A percentile compares a stretch with the other conserved stretches of the same genome.
phyloP scores from a whole-genome alignment of 2,888 invertebrate species.

The Drosophila kambysellisi region DNA sequence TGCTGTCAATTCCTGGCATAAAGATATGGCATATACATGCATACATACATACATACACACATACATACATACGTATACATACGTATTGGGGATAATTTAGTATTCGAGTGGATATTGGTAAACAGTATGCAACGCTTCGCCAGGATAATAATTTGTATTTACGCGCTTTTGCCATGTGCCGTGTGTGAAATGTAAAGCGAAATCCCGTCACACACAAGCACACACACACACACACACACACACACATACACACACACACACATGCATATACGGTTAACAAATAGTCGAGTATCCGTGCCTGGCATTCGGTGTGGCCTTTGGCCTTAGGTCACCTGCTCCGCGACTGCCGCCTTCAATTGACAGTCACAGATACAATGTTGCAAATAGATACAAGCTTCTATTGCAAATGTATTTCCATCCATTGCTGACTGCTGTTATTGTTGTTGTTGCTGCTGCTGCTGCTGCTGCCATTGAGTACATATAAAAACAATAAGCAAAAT shows the following conservation, averaged over 20 bases:
- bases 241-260: neutral
- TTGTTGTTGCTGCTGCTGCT: slow-evolving; percentile 22
- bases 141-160: slow-evolving; percentile 46
- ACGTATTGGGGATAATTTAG: slow-evolving; percentile 27
- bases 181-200: slow-evolving; percentile 34
- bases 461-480: slow-evolving; percentile 58
- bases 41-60: neutral
- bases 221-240: neutral
- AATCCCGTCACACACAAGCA: neutral
- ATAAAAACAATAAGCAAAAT: slow-evolving; percentile 74
- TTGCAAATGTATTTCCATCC: slow-evolving; percentile 39
- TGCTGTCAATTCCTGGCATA: slow-evolving; percentile 20
- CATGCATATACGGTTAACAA: neutral
- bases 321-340: slow-evolving; percentile 26
- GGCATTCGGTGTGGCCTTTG: slow-evolving; percentile 11
- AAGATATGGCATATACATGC: neutral
- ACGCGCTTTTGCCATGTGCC: slow-evolving; percentile 39
- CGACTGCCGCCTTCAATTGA: slow-evolving; percentile 37
- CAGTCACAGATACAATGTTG: slow-evolving; percentile 51
- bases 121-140: slow-evolving; percentile 21
- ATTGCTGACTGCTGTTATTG: slow-evolving; percentile 19
- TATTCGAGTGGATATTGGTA: slow-evolving; percentile 20
- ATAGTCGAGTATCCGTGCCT: slow-evolving; percentile 4
- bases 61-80: neutral
- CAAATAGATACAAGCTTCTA: slow-evolving; percentile 32